Conservation (phyloP, 2,797 vertebrate species). For the Parotocinclus haroldoi region DNA sequence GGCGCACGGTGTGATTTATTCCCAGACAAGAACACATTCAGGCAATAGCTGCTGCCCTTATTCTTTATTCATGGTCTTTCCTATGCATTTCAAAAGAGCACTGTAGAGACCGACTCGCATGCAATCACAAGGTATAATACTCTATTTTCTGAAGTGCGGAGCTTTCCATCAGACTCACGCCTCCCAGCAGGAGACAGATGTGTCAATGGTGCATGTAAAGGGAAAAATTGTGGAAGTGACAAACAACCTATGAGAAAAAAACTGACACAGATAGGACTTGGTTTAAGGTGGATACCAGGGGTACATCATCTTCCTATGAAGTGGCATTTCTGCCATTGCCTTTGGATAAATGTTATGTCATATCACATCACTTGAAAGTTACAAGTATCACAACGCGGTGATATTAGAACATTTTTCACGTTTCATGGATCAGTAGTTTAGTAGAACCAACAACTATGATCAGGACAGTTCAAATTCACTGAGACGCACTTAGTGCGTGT, state of each 20-base stretch:
- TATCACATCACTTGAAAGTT: neutral
- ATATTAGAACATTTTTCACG: no score
- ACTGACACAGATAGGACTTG: neutral
- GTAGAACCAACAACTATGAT: no score
- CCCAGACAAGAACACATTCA: conserved; percentile 1
- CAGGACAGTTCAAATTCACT: no score
- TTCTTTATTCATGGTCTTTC: conserved; percentile 18
- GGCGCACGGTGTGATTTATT: no score
- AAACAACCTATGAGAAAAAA: neutral
- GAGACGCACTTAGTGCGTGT: no score
- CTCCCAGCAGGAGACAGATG: no score
- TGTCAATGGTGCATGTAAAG: no score
- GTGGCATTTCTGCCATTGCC: neutral
- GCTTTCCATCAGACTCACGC: neutral
- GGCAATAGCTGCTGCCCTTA: conserved; percentile 25
- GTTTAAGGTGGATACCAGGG: neutral
- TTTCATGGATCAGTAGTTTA: no score
- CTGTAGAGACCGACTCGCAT: conserved; percentile 9
- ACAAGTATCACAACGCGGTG: neutral
- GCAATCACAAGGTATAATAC: conserved; percentile 15
- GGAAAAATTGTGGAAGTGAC: no score
- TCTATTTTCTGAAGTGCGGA: conserved; percentile 5
- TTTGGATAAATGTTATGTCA: neutral
- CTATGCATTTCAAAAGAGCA: neutral
- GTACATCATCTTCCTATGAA: neutral